Evolutionary conservation across 1,140 invertebrate genomes (phyloP), one percentile per base, ranked within the genome.

Genomic region (Nautilus pompilius): DNA sequence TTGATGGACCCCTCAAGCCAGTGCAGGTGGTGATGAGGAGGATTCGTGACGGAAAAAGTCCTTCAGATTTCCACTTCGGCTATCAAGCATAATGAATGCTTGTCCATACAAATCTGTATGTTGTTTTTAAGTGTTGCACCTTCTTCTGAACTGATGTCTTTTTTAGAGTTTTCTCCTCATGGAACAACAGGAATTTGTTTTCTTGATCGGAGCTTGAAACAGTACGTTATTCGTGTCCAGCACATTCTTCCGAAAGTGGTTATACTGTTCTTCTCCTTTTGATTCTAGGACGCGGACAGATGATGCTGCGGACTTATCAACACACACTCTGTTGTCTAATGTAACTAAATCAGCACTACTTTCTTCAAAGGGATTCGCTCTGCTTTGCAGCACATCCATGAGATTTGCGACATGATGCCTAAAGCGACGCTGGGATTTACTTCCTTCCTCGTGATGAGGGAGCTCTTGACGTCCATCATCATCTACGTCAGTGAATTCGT

Each of bases 401-500:
- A 53, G 49, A 24, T 24, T 10, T 53, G 13, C 26, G 49, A 17
- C 1, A 53, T 24, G n/a, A n/a, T n/a, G n/a, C n/a, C n/a, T n/a
- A n/a, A n/a, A n/a, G n/a, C n/a, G n/a, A n/a, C n/a, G n/a, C 49
- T 1, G 49, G 13, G 22, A 24, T 53, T 13, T 24, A 53, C 26
- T 13, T 24, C 49, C 13, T 53, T 53, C 49, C 49, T 17, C 49
- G 26, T 53, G 49, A 24, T 53, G 49, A 17, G 49, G 49, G 49
- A 53, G 49, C 13, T 53, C 49, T 17, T 53, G n/a, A n/a, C n/a
- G n/a, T n/a, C n/a, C n/a, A n/a, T n/a, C 49, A 53, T 53, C 49
- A 53, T 24, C 49, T 20, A 10, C 49, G 26, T 53, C 22, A 24
- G 17, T 24, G 26, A 20, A 17, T 53, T 13, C 22, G 13, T 24